phyloP scores from a whole-genome alignment of 2,113 vertebrate genomes.

The Passerina amoena region DNA sequence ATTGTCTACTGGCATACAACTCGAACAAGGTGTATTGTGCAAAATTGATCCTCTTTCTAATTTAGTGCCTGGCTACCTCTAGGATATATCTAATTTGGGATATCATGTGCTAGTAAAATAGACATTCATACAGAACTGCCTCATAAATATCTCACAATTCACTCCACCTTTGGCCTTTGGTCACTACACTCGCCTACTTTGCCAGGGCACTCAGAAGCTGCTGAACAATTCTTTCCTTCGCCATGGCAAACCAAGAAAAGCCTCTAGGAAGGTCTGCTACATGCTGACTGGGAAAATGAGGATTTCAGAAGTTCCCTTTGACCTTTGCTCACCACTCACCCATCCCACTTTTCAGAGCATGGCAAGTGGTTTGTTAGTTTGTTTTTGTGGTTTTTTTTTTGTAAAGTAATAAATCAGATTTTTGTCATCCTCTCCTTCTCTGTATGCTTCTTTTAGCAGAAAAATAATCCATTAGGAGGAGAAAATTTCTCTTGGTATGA shows the following conservation, averaged over 20 bases:
- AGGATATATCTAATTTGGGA: background rate
- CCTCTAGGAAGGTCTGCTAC: slow-evolving; percentile 30
- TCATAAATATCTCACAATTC: background rate
- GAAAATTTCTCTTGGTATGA: background rate
- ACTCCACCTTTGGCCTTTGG: background rate
- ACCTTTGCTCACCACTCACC: background rate
- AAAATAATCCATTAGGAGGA: background rate
- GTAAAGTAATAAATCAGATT: background rate
- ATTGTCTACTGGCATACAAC: background rate
- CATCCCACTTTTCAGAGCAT: background rate
- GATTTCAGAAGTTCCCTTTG: slow-evolving; percentile 30
- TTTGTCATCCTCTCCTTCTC: background rate
- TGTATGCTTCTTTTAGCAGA: slow-evolving; percentile 4
- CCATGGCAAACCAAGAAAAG: slow-evolving; percentile 18
- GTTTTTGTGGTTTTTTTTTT: background rate
- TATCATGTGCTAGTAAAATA: background rate
- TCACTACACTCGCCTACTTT: background rate
- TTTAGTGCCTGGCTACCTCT: background rate
- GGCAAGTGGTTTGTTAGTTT: background rate
- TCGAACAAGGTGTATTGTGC: background rate
- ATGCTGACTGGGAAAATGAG: slow-evolving; percentile 46
- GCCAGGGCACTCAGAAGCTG: background rate
- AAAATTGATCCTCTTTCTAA: background rate
- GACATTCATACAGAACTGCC: background rate
- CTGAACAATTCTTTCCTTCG: slow-evolving; percentile 4